Evolutionary conservation across 2,888 invertebrate species (phyloP).

Genomic region (Thera obeliscata): DNA sequence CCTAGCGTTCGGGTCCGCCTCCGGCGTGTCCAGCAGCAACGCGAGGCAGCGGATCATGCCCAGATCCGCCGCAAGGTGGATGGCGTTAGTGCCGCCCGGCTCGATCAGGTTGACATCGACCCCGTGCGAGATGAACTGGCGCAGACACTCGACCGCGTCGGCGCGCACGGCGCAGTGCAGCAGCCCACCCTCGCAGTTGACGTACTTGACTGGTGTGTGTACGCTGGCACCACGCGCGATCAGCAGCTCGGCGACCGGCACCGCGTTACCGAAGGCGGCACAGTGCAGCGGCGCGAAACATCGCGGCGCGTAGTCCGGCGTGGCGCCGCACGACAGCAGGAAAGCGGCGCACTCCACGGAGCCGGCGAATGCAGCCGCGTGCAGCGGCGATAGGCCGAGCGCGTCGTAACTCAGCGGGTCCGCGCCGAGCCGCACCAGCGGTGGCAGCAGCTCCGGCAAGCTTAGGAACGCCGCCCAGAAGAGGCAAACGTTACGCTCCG

Average conservation of each 20-base stretch:
- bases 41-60: slow-evolving; percentile 90
- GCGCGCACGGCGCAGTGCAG: slow-evolving; percentile 94
- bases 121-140: slow-evolving; percentile 89
- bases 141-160: slow-evolving; percentile 92
- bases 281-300: slow-evolving; percentile 94
- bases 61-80: slow-evolving; percentile 92
- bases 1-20: slow-evolving; percentile 88
- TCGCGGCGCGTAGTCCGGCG: slow-evolving; percentile 88
- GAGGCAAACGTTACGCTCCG: slow-evolving; percentile 89
- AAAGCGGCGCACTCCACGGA: slow-evolving; percentile 88
- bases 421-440: slow-evolving; percentile 87
- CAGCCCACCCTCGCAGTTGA: slow-evolving; percentile 89
- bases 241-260: slow-evolving; percentile 91
- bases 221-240: slow-evolving; percentile 89
- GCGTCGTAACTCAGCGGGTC: slow-evolving; percentile 89
- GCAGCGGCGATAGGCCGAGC: slow-evolving; percentile 89
- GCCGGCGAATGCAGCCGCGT: slow-evolving; percentile 92
- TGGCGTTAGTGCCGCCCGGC: slow-evolving; percentile 90
- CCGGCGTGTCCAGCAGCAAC: slow-evolving; percentile 89
- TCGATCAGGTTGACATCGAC: slow-evolving; percentile 91
- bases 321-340: slow-evolving; percentile 87
- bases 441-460: slow-evolving; percentile 86
- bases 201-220: slow-evolving; percentile 86
- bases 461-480: slow-evolving; percentile 91
- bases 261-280: slow-evolving; percentile 94